Conservation (phyloP, 2,888 invertebrate species). For the Ramazzottius varieornatus region DNA sequence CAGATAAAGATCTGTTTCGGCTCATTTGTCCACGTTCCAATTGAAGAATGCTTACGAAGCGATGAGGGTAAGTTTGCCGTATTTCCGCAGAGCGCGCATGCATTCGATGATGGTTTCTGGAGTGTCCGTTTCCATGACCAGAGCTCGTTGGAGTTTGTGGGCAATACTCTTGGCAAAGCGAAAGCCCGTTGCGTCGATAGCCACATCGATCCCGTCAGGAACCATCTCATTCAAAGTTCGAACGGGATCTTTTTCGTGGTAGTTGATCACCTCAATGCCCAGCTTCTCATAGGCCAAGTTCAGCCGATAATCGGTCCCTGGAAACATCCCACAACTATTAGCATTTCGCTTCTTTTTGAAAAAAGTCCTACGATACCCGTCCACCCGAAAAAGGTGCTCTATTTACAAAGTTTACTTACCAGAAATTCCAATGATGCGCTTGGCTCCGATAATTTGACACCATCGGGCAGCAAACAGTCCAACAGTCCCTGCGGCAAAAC, state of each 20-base stretch:
- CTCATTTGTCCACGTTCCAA: no score
- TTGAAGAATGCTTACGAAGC: no score
- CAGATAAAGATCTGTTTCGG: no score
- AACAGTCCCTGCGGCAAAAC: conserved; percentile 4
- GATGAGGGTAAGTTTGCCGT: not conserved
- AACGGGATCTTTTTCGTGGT: not conserved
- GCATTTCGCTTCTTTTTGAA: no score
- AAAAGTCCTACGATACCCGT: not conserved
- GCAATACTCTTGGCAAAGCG: not conserved
- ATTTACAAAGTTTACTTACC: not conserved
- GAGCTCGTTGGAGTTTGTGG: not conserved
- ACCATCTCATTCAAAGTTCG: not conserved
- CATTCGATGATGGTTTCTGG: not conserved
- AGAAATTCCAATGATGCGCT: conserved; percentile 6
- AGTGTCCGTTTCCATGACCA: not conserved
- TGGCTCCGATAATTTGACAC: conserved; percentile 5
- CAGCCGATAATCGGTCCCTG: conserved; percentile 7
- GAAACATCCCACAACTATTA: not conserved
- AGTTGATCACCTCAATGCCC: not conserved
- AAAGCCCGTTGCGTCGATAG: not conserved
- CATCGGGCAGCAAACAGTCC: conserved; percentile 6
- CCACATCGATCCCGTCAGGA: not conserved
- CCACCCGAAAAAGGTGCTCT: not conserved
- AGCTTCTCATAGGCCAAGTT: conserved; percentile 6
- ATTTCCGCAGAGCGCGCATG: not conserved